A percentile compares a stretch with the other conserved stretches of the same genome.
Evolutionary conservation across 1,140 invertebrate species (phyloP).

Genomic region (Pogonomyrmex barbatus): DNA sequence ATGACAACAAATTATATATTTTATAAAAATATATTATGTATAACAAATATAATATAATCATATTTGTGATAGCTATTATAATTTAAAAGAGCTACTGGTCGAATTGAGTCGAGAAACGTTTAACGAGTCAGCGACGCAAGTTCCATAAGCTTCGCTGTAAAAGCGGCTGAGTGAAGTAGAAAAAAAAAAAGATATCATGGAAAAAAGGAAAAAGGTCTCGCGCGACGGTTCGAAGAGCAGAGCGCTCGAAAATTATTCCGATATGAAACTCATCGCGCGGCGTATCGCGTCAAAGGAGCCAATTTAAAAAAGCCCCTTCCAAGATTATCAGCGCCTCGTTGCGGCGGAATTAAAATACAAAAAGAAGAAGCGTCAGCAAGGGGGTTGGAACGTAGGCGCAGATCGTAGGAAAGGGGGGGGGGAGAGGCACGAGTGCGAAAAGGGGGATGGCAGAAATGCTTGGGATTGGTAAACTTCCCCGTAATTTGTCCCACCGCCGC

Average conservation of each 20-base stretch:
- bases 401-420: slow-evolving; percentile 7
- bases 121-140: slow-evolving; percentile 8
- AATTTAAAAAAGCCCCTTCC: slow-evolving; percentile 86
- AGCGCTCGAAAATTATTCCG: slow-evolving; percentile 84
- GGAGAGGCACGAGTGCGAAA: slow-evolving; percentile 49
- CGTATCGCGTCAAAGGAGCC: slow-evolving; percentile 84
- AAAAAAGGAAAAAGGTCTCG: slow-evolving; percentile 35
- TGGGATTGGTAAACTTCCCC: slow-evolving; percentile 83
- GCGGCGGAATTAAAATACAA: slow-evolving; percentile 75
- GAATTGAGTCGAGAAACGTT: slow-evolving; percentile 32
- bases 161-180: slow-evolving; percentile 52
- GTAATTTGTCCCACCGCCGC: slow-evolving; percentile 81
- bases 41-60: background rate
- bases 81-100: background rate
- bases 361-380: slow-evolving; percentile 63
- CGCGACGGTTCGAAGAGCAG: slow-evolving; percentile 45
- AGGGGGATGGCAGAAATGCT: slow-evolving; percentile 55
- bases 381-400: slow-evolving; percentile 45
- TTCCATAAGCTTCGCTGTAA: slow-evolving; percentile 50
- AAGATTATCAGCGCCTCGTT: slow-evolving; percentile 83
- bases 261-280: slow-evolving; percentile 85
- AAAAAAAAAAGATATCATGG: slow-evolving; percentile 46
- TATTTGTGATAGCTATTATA: background rate
- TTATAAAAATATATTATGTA: background rate
- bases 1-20: background rate